Evolutionary conservation across 2,888 invertebrate genomes (phyloP).

Genomic region (Acanthosoma haemorrhoidale): DNA sequence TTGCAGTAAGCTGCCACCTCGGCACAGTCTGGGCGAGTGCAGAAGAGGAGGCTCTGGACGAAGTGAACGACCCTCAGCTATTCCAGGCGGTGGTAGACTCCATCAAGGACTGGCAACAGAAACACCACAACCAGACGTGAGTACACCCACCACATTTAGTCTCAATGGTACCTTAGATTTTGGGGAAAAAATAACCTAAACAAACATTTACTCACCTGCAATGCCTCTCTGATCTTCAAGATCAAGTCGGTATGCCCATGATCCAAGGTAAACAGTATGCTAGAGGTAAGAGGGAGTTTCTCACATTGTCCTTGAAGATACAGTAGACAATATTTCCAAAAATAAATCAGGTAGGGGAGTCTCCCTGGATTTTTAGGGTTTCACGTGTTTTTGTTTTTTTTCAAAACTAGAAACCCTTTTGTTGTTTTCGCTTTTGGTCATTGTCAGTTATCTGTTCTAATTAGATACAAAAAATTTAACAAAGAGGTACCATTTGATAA

Average conservation of each 20-base stretch:
- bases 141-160: too few relatives aligned
- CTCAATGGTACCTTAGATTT: constrained; percentile 30
- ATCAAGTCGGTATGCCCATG: background rate
- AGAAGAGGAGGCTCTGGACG: constrained; percentile 65
- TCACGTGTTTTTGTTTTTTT: too few relatives aligned
- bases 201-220: constrained; percentile 34
- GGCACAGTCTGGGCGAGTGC: constrained; percentile 44
- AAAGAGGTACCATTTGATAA: too few relatives aligned
- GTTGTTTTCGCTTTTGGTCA: too few relatives aligned
- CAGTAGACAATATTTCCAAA: too few relatives aligned
- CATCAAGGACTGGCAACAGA: constrained; percentile 63
- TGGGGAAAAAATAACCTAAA: constrained; percentile 33
- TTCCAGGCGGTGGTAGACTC: constrained; percentile 67
- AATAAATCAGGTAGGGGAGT: too few relatives aligned
- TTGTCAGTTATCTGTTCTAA: too few relatives aligned
- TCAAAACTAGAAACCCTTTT: too few relatives aligned
- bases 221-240: background rate
- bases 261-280: background rate
- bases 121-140: constrained; percentile 38
- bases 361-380: too few relatives aligned
- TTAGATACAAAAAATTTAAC: too few relatives aligned
- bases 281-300: too few relatives aligned
- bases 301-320: too few relatives aligned
- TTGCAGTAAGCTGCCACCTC: constrained; percentile 21
- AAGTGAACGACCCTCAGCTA: constrained; percentile 63